Evolutionary conservation across 2,113 vertebrate species (phyloP), one percentile per base, ranked within the genome.

Genomic region (Barbus barbus): DNA sequence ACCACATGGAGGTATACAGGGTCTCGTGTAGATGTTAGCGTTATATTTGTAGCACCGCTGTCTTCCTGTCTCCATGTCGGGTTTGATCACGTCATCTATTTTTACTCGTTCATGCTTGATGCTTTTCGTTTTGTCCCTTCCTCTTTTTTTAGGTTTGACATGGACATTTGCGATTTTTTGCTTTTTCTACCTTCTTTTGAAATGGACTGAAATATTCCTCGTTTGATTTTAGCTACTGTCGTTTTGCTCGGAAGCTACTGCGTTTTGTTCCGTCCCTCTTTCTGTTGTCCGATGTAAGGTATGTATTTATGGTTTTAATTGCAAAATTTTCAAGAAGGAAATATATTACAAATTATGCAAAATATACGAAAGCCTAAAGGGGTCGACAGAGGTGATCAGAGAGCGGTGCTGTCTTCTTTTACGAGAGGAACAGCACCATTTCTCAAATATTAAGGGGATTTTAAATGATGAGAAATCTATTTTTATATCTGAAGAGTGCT

Each of bases 21-120:
- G 98, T 99, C 96, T 97, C 97, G 97, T 98, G 97, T 95, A 98
- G 98, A 98, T 93, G 96, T 96, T 96, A 96, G 93, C 92, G 94
- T 95, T 97, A 77, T 84, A 91, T 98, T 98, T 97, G 97, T 98
- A 97, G 96, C 97, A 97, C 98, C 95, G 94, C 96, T 95, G 94
- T 97, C 96, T 97, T 96, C 63, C 78, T n/a, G 79, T 88, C 82
- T 86, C 41, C 79, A 41, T 72, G 83, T 82, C 73, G 11, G 38
- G 51, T 11, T 41, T 41, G 38, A 41, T 41, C 38, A 41, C 38
- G 2, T 53, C 80, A 67, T 79, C 53, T 81, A 67, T 85, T 81
- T 56, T 75, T 63, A 75, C 73, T 75, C 4, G 73, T 44, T 60
- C 67, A 7, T 36, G 84, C 90, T 91, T 81, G 82, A 76, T 87